phyloP scores from a whole-genome alignment of 30 jellyfish, hydroid and myxozoan species.

The Sanderia malayensis region DNA sequence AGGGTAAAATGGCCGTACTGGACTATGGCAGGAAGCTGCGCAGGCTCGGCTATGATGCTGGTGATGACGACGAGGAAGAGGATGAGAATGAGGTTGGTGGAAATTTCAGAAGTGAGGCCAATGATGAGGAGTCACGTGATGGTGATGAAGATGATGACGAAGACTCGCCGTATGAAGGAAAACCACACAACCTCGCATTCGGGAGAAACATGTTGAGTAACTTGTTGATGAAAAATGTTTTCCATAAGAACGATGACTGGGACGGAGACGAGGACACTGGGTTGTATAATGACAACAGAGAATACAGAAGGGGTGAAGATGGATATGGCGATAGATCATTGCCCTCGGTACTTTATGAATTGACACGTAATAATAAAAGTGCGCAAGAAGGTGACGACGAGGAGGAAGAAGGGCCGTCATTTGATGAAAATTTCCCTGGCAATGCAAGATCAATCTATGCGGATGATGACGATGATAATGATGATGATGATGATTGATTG shows the following conservation, averaged over 20 bases:
- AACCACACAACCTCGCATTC: slow-evolving; percentile 16
- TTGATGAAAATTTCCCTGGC: neutral
- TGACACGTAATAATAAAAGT: too few relatives aligned
- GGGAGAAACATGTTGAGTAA: slow-evolving; percentile 27
- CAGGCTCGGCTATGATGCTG: slow-evolving; percentile 7
- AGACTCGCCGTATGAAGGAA: slow-evolving; percentile 13
- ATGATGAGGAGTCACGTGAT: neutral
- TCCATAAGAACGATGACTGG: slow-evolving; percentile 20
- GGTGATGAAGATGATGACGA: neutral
- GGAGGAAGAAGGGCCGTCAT: slow-evolving; percentile 1
- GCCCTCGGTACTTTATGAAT: slow-evolving; percentile 54
- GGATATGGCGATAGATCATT: slow-evolving; percentile 24
- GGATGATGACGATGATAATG: slow-evolving; percentile 31
- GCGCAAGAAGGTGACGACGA: slow-evolving; percentile 13
- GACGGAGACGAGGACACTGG: slow-evolving; percentile 27
- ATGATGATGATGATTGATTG: slow-evolving; percentile 20
- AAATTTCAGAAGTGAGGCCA: neutral
- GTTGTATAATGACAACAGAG: neutral
- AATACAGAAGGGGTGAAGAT: neutral
- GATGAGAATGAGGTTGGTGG: slow-evolving; percentile 22
- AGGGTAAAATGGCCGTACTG: slow-evolving; percentile 51
- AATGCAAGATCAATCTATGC: neutral
- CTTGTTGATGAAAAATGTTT: slow-evolving; percentile 10
- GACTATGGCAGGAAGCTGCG: slow-evolving; percentile 19
- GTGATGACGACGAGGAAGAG: neutral